Conservation (phyloP, 1,140 invertebrate species). For the Bombus confusus region DNA sequence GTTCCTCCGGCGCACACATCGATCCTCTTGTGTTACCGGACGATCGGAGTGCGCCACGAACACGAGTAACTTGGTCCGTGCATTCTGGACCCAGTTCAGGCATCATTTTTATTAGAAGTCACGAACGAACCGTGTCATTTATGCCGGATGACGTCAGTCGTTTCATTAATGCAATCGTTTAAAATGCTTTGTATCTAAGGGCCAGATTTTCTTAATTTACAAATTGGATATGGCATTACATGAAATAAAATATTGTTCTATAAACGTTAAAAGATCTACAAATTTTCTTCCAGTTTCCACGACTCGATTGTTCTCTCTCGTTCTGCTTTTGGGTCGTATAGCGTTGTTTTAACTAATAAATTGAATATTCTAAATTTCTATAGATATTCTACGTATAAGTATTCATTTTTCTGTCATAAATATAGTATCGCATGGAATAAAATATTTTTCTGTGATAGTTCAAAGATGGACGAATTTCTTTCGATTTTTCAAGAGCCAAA, state of each 20-base stretch:
- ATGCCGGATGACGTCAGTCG: neutral
- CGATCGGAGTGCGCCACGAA: neutral
- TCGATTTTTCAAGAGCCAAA: neutral
- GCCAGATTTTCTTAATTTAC: neutral
- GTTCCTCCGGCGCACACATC: neutral
- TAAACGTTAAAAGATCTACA: neutral
- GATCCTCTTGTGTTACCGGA: neutral
- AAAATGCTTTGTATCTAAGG: neutral
- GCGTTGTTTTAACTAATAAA: no score
- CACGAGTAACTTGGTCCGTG: neutral
- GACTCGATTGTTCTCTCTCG: no score
- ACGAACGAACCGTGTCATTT: neutral
- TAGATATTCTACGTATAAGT: no score
- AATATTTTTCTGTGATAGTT: neutral
- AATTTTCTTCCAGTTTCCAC: no score
- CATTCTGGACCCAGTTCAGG: conserved; percentile 13
- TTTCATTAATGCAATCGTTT: neutral
- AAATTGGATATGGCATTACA: neutral
- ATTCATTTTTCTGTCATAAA: no score
- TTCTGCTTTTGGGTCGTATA: no score
- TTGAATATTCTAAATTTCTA: no score
- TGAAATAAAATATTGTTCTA: neutral
- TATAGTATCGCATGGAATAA: neutral
- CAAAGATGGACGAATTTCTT: neutral
- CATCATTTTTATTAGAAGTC: conserved; percentile 19